These are phyloP conservation scores for Drosophila azteca DNA, from an alignment of 1,140 invertebrate species.

Conservation along the genomic window DNA sequence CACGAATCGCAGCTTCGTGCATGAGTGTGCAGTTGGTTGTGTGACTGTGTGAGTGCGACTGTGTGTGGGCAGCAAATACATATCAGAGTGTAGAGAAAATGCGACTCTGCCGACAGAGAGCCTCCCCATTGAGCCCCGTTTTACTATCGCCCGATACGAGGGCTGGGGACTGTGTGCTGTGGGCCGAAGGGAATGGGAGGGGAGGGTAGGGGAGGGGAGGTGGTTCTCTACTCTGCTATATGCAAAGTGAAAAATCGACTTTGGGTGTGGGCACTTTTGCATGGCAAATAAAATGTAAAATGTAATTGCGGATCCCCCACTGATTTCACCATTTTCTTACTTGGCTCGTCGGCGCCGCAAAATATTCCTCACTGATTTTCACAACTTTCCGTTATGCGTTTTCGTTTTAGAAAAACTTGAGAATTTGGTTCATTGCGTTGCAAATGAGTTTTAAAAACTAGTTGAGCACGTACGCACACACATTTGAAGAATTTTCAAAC, in stretches of 20 bases:
- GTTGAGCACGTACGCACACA: slow-evolving; percentile 58
- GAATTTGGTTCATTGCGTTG: slow-evolving; percentile 51
- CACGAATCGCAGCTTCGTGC: slow-evolving; percentile 43
- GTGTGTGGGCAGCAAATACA: slow-evolving; percentile 69
- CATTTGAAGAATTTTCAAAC: slow-evolving; percentile 37
- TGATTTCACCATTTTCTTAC: slow-evolving; percentile 50
- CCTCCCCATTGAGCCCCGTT: slow-evolving; percentile 68
- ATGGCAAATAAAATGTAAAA: slow-evolving; percentile 44
- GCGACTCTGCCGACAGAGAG: slow-evolving; percentile 47
- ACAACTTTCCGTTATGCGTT: slow-evolving; percentile 29
- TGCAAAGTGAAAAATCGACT: slow-evolving; percentile 72
- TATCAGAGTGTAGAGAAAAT: slow-evolving; percentile 74
- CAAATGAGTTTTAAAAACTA: slow-evolving; percentile 68
- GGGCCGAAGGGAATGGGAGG: not conserved
- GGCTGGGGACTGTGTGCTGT: no score
- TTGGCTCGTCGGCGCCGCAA: slow-evolving; percentile 49
- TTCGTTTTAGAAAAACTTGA: slow-evolving; percentile 30
- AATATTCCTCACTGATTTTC: slow-evolving; percentile 47
- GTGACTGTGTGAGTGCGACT: slow-evolving; percentile 22
- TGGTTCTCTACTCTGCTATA: slow-evolving; percentile 22
- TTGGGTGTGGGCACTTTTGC: slow-evolving; percentile 71
- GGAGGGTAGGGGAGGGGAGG: not conserved
- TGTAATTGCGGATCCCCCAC: slow-evolving; percentile 28
- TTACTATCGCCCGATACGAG: slow-evolving; percentile 41
- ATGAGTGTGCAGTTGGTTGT: slow-evolving; percentile 6